Evolutionary conservation across 37 sponge, comb jelly and placozoan species (phyloP).

Genomic region (Crambe crambe): DNA sequence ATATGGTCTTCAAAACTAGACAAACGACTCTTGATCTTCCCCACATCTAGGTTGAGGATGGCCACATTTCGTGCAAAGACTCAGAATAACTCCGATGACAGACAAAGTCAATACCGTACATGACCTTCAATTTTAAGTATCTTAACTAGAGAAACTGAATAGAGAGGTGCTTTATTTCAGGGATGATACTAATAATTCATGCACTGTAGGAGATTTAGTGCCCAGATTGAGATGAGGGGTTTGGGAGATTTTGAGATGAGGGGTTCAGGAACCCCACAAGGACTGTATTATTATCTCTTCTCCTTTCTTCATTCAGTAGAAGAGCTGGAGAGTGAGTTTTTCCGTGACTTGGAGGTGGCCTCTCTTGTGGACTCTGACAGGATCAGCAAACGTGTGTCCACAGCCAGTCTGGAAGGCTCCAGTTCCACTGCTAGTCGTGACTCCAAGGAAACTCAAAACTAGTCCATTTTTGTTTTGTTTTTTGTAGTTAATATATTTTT

Average conservation of each 20-base stretch:
- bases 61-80: neutral
- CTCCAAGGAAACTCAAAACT: neutral
- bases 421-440: neutral
- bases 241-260: too few species aligned
- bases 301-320: conserved; percentile 38
- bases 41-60: conserved; percentile 27
- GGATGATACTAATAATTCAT: too few species aligned
- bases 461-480: too few species aligned
- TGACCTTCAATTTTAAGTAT: neutral
- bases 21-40: neutral
- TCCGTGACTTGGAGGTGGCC: conserved; percentile 38
- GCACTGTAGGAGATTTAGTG: too few species aligned
- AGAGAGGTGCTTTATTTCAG: neutral
- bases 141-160: neutral
- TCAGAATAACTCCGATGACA: neutral
- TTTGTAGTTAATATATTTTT: too few species aligned
- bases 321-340: conserved; percentile 42
- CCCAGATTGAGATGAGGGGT: too few species aligned
- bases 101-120: conserved; percentile 29
- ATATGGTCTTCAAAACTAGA: neutral
- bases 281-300: too few species aligned
- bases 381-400: conserved; percentile 17
- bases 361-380: conserved; percentile 25
- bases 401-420: conserved; percentile 11
- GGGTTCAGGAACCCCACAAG: too few species aligned